Base-by-base conservation (phyloP, 92 coral and sea anemone species). In the Epizoanthus rinbou region DNA sequence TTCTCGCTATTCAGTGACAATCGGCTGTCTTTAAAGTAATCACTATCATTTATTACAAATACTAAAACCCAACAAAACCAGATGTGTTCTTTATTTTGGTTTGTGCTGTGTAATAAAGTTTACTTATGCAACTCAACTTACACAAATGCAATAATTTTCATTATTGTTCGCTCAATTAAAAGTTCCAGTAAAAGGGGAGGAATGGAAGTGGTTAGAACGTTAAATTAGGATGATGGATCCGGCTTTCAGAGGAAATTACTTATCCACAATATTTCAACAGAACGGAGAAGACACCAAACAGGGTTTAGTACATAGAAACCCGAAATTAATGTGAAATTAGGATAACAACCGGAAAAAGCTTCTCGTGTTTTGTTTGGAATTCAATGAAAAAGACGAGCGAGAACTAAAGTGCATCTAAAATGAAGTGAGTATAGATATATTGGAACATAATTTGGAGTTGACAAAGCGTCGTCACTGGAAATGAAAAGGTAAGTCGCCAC, bases 91-190 rank as follows among this genome's bases (percentile, higher is more conserved):
- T 60, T 62, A 37, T 62, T 74, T 23, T 37, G 41, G 68, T 79
- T 88, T 84, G 76, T 53, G 35, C 13, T 52, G 22, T 39, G 73
- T 68, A 89, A 80, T 80, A 80, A 89, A 80, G 89, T 89, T 89
- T 80, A 67, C 89, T 35, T 85, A 81, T 75, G 62, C 23, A 59
- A 33, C 56, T 74, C 50, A 37, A 10, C 74, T 50, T 80, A 85
- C 75, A 72, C 69, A 83, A 85, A 84, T 69, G 74, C 82, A 57
- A 63, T 22, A 33, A 60, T 62, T 73, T 60, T 33, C n/a, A 43
- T 64, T 71, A 88, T 85, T 88, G 91, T 71, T 53, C 67, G 21
- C 45, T 62, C 64, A 78, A 60, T 62, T 41, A 78, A 62, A 41
- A 10, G 14, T 41, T 45, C 31, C 6, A 19, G 47, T 21, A 15